Evolutionary conservation across 2,113 vertebrate genomes (phyloP).

Genomic region (Acrocephalus arundinaceus): DNA sequence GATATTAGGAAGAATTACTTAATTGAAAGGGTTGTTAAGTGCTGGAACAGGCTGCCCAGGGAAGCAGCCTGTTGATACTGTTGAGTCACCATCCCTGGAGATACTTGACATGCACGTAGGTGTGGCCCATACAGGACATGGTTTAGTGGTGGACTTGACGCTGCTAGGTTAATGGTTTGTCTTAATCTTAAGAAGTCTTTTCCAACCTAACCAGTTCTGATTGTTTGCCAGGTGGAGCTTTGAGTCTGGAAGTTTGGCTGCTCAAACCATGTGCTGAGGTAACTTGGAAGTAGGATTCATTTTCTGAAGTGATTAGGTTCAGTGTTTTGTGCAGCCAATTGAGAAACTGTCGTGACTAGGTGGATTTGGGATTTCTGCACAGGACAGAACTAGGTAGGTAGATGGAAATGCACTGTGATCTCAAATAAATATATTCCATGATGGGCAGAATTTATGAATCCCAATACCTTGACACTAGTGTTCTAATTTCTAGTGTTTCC

Average conservation of each 20-base stretch:
- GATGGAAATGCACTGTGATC: not conserved
- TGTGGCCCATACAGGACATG: not conserved
- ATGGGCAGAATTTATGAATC: not conserved
- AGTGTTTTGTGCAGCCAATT: not conserved
- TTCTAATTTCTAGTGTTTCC: not conserved
- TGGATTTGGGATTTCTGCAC: not conserved
- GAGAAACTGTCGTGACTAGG: fast-evolving
- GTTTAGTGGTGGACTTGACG: not conserved
- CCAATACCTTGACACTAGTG: not conserved
- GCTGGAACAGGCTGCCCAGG: not conserved
- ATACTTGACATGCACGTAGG: not conserved
- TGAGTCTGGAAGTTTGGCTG: not conserved
- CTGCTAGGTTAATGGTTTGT: not conserved
- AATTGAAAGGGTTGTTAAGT: not conserved
- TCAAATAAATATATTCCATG: not conserved
- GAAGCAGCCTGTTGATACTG: too few species aligned
- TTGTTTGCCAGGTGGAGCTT: not conserved
- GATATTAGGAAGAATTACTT: not conserved
- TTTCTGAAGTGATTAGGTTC: not conserved
- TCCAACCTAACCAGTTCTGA: not conserved
- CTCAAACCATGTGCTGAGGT: not conserved
- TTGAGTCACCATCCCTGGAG: not conserved
- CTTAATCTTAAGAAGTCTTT: not conserved
- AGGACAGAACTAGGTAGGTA: not conserved
- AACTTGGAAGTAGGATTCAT: not conserved